phyloP scores from a whole-genome alignment of 2,888 invertebrate species.

The Venusia cambrica region DNA sequence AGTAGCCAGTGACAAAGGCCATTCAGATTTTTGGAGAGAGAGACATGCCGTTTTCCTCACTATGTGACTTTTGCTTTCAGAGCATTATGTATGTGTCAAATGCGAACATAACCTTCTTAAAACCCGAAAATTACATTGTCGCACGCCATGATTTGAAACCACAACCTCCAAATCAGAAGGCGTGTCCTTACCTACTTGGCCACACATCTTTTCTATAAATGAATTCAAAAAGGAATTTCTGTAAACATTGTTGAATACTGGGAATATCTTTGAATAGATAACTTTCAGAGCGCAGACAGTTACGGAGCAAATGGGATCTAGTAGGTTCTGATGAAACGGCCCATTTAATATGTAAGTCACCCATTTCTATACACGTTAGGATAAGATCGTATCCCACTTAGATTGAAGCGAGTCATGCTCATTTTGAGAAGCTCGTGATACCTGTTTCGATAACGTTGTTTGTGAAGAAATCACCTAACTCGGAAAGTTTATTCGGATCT shows the following conservation, averaged over 20 bases:
- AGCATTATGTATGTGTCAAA: too few relatives aligned
- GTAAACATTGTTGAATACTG: slow-evolving; percentile 14
- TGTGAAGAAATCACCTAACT: slow-evolving; percentile 8
- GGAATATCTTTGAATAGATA: slow-evolving; percentile 24
- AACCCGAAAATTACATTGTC: too few relatives aligned
- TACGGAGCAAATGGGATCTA: slow-evolving; percentile 29
- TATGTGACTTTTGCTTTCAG: too few relatives aligned
- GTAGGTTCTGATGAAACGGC: slow-evolving; percentile 30
- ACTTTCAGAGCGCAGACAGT: slow-evolving; percentile 23
- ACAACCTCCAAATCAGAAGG: too few relatives aligned
- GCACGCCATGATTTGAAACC: too few relatives aligned
- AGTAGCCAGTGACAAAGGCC: too few relatives aligned
- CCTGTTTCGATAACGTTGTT: slow-evolving; percentile 22
- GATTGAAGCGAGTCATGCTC: slow-evolving; percentile 23
- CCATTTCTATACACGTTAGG: slow-evolving; percentile 27
- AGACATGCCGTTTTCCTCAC: too few relatives aligned
- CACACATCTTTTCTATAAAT: too few relatives aligned
- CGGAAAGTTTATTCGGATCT: slow-evolving; percentile 1
- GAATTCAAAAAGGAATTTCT: slow-evolving; percentile 18
- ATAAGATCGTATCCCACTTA: slow-evolving; percentile 28
- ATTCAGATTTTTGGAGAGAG: too few relatives aligned
- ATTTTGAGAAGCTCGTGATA: slow-evolving; percentile 20
- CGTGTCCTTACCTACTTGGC: too few relatives aligned
- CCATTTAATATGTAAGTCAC: slow-evolving; percentile 28
- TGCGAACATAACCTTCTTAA: too few relatives aligned